Evolutionary conservation across 2,113 vertebrate genomes (phyloP).

Genomic region (Labeo catla): DNA sequence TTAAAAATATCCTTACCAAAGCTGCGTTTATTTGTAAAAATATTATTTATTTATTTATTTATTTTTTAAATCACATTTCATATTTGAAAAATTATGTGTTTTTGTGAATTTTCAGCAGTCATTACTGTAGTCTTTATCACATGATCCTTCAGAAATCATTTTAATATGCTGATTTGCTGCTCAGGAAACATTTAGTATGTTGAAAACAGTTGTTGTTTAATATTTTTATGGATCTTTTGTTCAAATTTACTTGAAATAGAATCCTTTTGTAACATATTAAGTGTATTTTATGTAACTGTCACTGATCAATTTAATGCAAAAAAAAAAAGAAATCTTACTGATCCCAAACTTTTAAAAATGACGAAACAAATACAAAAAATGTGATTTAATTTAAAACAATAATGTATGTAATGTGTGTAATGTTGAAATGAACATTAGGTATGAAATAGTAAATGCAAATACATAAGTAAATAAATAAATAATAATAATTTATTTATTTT

Average conservation of each 20-base stretch:
- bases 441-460: background rate
- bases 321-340: background rate
- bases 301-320: no score
- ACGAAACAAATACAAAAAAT: background rate
- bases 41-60: no score
- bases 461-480: no score
- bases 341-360: no score
- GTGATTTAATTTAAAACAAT: background rate
- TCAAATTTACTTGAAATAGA: background rate
- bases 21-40: background rate
- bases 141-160: background rate
- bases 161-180: background rate
- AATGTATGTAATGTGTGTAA: background rate
- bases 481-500: no score
- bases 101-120: background rate
- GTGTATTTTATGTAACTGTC: background rate
- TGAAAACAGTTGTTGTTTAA: background rate
- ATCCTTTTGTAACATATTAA: background rate
- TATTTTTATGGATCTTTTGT: no score
- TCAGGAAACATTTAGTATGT: background rate
- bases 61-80: no score
- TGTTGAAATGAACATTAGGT: background rate
- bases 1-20: background rate
- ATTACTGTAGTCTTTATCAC: background rate
- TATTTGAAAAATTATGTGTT: background rate